Conservation (phyloP, 2,888 invertebrate species). For the Tiliacea citrago region DNA sequence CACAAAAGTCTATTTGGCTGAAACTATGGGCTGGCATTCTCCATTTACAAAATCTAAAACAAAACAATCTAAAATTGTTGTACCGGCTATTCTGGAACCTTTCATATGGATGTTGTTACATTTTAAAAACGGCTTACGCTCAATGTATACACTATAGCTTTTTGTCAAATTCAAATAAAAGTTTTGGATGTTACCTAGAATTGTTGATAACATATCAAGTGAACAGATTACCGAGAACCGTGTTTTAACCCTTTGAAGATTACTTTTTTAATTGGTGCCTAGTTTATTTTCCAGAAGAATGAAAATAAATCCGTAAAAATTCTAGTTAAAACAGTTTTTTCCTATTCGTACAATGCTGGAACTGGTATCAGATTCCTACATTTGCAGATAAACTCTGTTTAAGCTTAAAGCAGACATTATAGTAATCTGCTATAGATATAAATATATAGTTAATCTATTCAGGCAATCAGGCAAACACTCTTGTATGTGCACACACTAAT, state of each 20-base stretch:
- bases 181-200: not conserved
- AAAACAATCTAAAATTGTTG: slow-evolving; percentile 52
- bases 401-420: not conserved
- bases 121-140: slow-evolving; percentile 53
- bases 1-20: slow-evolving; percentile 56
- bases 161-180: not conserved
- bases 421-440: not conserved
- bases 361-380: not conserved
- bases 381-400: not conserved
- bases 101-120: slow-evolving; percentile 50
- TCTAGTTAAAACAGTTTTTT: not conserved
- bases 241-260: too few relatives aligned
- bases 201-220: not conserved
- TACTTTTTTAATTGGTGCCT: not conserved
- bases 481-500: too few relatives aligned
- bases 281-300: not conserved
- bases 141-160: slow-evolving; percentile 21
- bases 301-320: not conserved
- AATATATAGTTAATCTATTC: not conserved
- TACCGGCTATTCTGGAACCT: slow-evolving; percentile 43
- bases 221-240: not conserved
- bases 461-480: not conserved
- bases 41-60: slow-evolving; percentile 58
- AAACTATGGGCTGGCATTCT: slow-evolving; percentile 47
- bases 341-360: not conserved